Evolutionary conservation across 2,113 vertebrate genomes (phyloP), one percentile per base, ranked within the genome.

Genomic region (Acanthisitta chloris): DNA sequence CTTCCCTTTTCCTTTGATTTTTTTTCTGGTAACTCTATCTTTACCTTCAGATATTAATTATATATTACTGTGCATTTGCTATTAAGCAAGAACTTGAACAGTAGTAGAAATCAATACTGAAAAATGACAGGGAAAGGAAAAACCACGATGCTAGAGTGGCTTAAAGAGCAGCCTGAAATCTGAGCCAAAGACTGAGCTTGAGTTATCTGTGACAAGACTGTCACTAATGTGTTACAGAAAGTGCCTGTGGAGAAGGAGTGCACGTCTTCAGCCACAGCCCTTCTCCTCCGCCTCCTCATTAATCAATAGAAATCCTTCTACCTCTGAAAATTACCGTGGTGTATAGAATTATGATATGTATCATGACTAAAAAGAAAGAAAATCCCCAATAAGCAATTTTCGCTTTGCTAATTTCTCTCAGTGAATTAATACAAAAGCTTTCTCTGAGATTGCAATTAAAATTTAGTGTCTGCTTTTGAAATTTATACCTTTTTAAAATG

Each of bases 401-500:
- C 88, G 57, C 96, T 96, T 96, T 36, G 90, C 96, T 98, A 97
- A 94, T 98, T 98, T 98, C 97, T 98, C 97, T 95, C 87, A 17
- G 89, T 95, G 96, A 98, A 97, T 98, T 98, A 98, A 95, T 95
- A 91, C 96, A 85, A 97, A 97, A 95, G 97, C 98, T 97, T 98
- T 98, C 90, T 97, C 96, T 86, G 96, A 96, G 96, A 97, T 97
- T 98, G 95, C 98, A 98, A 96, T 98, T 98, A 98, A 97, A 98
- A 97, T 98, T 97, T 98, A 97, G 98, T 98, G 96, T 96, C 97
- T 98, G 89, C 96, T 96, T 96, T 97, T 86, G 96, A 97, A 98
- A 98, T 97, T 97, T 97, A 98, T 98, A 97, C 97, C 94, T 97
- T 96, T 96, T 97, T 97, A 97, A 98, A 98, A 98, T 97, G 96